Base-by-base conservation (phyloP, 2,113 vertebrate genomes). In the Chaenocephalus aceratus region DNA sequence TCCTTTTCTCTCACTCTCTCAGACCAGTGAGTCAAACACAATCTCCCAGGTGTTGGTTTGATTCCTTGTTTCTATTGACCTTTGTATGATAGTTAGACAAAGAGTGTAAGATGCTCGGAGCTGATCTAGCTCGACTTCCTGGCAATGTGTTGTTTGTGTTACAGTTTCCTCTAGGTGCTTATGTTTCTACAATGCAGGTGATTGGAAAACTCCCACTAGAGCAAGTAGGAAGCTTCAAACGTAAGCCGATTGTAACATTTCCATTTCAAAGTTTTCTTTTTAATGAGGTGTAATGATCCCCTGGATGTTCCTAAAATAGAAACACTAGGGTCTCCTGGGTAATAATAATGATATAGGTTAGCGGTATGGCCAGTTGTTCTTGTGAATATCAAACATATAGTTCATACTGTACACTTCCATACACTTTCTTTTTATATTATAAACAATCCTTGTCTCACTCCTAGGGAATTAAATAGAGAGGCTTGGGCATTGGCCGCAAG, bases 31-130 rank as follows among this genome's bases (percentile, higher is more conserved):
- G 36, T 41, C 44, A 65, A 72, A 49, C 23, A 41, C 0, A 30
- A 10, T 18, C 53, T 56, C 15, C 13, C 26, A 13, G 3, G 34
- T 72, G 23, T n/a, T 72, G n/a, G 11, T 76, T 74, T 6, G 34
- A 41, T 75, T 23, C 8, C 10, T 52, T 79, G 64, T 70, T 69
- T 18, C 62, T 9, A 5, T 11, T 77, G 72, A 63, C 75, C 75
- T 79, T 48, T 7, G 6, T 57, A 34, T 65, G 75, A 56, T 16
- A 72, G 76, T 81, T 54, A 67, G 57, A 41, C 15, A 7, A 30
- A 64, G 7, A 21, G 36, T 12, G 21, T 36, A 2, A 45, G 21
- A 52, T 60, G 10, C 34, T 44, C 34, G 44, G 7, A 41, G 14
- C 45, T 23, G 14, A 74, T n/a, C 14, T 21, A 16, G 30, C 5